Conservation (phyloP, 2,888 invertebrate genomes). For the Bombyx huttoni region DNA sequence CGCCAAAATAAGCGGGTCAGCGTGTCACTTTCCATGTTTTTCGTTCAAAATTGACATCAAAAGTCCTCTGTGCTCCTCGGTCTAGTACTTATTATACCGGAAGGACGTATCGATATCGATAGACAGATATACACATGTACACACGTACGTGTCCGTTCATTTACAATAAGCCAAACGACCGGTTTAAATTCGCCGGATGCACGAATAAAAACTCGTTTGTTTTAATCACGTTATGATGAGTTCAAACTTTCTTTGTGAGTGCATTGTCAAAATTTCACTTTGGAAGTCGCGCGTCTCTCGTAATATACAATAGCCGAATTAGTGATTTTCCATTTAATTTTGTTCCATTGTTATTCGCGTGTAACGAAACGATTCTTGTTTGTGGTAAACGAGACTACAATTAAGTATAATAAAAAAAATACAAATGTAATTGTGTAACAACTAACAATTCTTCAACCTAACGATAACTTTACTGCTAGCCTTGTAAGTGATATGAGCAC, state of each 20-base stretch:
- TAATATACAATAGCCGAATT: constrained; percentile 46
- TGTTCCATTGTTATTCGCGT: constrained; percentile 20
- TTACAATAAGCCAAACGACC: constrained; percentile 10
- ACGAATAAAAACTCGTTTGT: constrained; percentile 39
- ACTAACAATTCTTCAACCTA: too few relatives aligned
- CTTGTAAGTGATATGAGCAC: too few relatives aligned
- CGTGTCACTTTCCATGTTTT: constrained; percentile 54
- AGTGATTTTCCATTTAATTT: constrained; percentile 36
- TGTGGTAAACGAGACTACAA: background rate
- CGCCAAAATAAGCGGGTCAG: constrained; percentile 39
- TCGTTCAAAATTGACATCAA: constrained; percentile 1
- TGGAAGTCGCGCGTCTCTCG: constrained; percentile 27
- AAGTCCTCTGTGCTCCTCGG: background rate
- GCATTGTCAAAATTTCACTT: constrained; percentile 62
- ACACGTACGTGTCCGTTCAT: constrained; percentile 2
- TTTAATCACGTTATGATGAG: constrained; percentile 47
- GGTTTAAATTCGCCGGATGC: constrained; percentile 21
- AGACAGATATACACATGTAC: too few relatives aligned
- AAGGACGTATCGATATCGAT: constrained; percentile 1
- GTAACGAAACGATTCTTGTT: background rate
- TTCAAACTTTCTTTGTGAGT: constrained; percentile 58
- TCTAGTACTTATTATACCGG: background rate
- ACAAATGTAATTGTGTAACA: too few relatives aligned
- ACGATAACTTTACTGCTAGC: too few relatives aligned
- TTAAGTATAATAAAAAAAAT: background rate